Percentiles rank a stretch among this genome's conserved stretches.
Evolutionary conservation across 2,888 invertebrate species (phyloP).

Genomic region (Dyspetes luteomarginatus): DNA sequence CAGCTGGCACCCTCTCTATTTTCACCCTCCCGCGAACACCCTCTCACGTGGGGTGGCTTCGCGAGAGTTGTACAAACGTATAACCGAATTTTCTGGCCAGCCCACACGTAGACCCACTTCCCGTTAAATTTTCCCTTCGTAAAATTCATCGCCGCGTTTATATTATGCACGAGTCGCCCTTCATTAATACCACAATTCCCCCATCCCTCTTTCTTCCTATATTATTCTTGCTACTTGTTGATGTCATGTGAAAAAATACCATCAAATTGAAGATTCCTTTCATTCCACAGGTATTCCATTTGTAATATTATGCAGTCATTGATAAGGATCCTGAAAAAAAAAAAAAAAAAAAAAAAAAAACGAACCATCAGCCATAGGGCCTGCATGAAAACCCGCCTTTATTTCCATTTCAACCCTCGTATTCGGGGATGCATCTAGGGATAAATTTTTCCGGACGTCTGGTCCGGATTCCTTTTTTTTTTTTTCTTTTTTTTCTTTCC

Average conservation of each 20-base stretch:
- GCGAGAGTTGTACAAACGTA: not conserved
- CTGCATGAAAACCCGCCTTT: not conserved
- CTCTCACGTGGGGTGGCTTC: slow-evolving; percentile 30
- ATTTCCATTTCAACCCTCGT: not conserved
- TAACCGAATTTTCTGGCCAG: slow-evolving; percentile 51
- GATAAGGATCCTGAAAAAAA: not conserved
- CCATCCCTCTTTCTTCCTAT: not conserved
- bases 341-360: not conserved
- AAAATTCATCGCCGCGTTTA: not conserved
- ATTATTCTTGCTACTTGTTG: not conserved
- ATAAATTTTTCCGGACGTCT: slow-evolving; percentile 6
- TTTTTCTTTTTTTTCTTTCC: not conserved
- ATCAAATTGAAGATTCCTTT: not conserved
- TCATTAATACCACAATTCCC: not conserved
- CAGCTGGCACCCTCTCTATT: slow-evolving; percentile 43
- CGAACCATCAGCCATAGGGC: no score
- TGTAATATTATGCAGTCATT: no score
- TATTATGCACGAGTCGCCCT: not conserved
- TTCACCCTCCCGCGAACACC: slow-evolving; percentile 45
- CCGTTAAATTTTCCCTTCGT: slow-evolving; percentile 33
- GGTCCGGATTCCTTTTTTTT: not conserved
- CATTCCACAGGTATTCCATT: no score
- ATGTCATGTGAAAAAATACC: not conserved
- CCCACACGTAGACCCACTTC: slow-evolving; percentile 47
- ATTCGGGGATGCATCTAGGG: not conserved